Evolutionary conservation across 2,888 invertebrate genomes (phyloP).

Genomic region (Drosophila borborema): DNA sequence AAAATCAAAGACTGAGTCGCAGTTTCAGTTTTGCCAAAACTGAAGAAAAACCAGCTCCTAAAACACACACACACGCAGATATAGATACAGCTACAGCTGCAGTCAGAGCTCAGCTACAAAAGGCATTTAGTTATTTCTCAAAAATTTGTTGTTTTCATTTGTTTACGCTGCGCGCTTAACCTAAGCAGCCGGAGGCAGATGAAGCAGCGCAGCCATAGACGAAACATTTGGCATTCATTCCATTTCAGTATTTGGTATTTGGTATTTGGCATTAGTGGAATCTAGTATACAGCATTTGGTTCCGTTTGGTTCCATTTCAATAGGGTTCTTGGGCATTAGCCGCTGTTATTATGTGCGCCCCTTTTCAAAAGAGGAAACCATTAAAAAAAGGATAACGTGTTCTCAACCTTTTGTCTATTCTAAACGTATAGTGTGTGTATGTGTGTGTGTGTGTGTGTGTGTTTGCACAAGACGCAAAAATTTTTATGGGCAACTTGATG

Average conservation of each 20-base stretch:
- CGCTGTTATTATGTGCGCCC: conserved; percentile 68
- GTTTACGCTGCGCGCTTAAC: conserved; percentile 57
- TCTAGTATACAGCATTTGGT: conserved; percentile 4
- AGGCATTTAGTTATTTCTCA: conserved; percentile 48
- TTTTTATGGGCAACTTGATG: conserved; percentile 54
- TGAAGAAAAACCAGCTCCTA: conserved; percentile 44
- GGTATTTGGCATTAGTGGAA: conserved; percentile 14
- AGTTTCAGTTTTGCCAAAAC: conserved; percentile 9
- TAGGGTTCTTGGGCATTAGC: conserved; percentile 51
- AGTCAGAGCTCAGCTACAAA: conserved; percentile 25
- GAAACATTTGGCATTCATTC: conserved; percentile 3
- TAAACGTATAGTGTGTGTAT: conserved; percentile 3
- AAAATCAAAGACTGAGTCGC: background rate
- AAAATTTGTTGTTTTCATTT: conserved; percentile 59
- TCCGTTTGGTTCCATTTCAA: conserved; percentile 26
- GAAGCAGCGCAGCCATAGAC: background rate
- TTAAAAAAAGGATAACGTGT: conserved; percentile 77
- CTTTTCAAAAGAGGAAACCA: conserved; percentile 62
- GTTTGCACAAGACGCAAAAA: conserved; percentile 78
- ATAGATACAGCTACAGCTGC: conserved; percentile 22
- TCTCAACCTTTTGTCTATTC: conserved; percentile 54
- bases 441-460: conserved; percentile 24
- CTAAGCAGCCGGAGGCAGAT: conserved; percentile 34
- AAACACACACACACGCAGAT: conserved; percentile 15
- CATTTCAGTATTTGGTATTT: background rate